phyloP scores from a whole-genome alignment of 2,797 vertebrate species.

The Zenarchopterus dispar region DNA sequence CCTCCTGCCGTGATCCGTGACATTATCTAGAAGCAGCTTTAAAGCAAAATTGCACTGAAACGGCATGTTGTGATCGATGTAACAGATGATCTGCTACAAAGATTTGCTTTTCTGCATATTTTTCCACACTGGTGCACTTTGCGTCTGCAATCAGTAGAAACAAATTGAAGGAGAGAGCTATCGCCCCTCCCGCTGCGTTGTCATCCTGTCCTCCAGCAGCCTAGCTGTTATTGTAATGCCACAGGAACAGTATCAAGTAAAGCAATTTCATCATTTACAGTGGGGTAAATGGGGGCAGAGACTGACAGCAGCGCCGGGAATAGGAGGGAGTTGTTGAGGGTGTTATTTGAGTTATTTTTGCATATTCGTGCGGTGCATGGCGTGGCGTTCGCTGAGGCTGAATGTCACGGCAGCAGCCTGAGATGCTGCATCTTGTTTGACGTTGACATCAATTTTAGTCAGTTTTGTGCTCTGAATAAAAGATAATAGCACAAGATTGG shows the following conservation, averaged over 20 bases:
- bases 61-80: conserved; percentile 7
- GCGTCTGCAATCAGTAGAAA: conserved; percentile 58
- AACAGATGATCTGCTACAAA: conserved; percentile 12
- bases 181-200: too few species aligned
- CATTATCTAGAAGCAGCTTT: background rate
- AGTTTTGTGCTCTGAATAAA: conserved; percentile 12
- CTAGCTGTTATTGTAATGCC: conserved; percentile 36
- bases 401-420: too few species aligned
- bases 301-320: conserved; percentile 9
- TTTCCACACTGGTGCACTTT: conserved; percentile 19
- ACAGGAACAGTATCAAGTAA: conserved; percentile 41
- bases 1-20: conserved; percentile 7
- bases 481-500: conserved; percentile 11
- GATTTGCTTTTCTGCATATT: conserved; percentile 53
- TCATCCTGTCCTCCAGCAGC: too few species aligned
- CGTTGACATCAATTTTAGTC: conserved; percentile 41
- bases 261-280: conserved; percentile 33
- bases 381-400: background rate
- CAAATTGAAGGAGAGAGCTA: conserved; percentile 32
- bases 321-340: conserved; percentile 41
- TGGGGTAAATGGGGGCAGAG: conserved; percentile 18
- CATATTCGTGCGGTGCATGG: conserved; percentile 4
- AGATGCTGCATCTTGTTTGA: conserved; percentile 31
- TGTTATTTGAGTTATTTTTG: conserved; percentile 48
- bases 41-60: conserved; percentile 27